Evolutionary conservation across 2,113 vertebrate species (phyloP).

Genomic region (chimpanzee (Pan troglodytes)): NHGRI_mPanTro3-v2.1_pri NC_072403.2:151254501-151255000

Average conservation of each 20-base stretch:
- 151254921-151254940: neutral
- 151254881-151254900: neutral
- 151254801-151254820: neutral
- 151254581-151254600: rapidly evolving
- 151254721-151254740: neutral
- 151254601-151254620: no score
- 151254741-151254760: neutral
- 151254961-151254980: neutral
- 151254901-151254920: neutral
- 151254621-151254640: no score
- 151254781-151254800: neutral
- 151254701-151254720: neutral
- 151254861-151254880: neutral
- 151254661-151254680: neutral
- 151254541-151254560: no score
- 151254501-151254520: no score
- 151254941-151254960: neutral
- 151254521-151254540: no score
- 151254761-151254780: neutral
- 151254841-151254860: neutral
- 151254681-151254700: neutral
- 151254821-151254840: neutral
- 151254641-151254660: no score
- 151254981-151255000: neutral
- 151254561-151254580: no score